Conservation (phyloP, 1,140 invertebrate species). For the Monochamus saltuarius region DNA sequence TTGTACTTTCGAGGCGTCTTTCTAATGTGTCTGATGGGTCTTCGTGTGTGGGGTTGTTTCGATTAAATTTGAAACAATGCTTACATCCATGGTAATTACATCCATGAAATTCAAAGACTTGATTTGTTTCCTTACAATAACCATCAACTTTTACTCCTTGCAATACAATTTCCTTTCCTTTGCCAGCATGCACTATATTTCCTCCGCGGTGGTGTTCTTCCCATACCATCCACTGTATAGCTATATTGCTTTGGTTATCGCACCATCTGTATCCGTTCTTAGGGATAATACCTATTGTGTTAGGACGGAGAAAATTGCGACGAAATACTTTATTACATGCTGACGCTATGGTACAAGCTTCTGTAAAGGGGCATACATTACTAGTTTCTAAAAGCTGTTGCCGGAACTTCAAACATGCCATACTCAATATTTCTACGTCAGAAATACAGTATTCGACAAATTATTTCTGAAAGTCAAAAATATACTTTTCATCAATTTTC, state of each 20-base stretch:
- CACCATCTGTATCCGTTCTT: constrained; percentile 8
- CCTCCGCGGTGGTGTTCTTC: constrained; percentile 1
- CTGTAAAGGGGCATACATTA: constrained; percentile 22
- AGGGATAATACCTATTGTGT: constrained; percentile 25
- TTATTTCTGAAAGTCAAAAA: constrained; percentile 32
- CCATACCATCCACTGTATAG: constrained; percentile 3
- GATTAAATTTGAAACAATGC: neutral
- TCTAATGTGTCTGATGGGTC: too few species aligned
- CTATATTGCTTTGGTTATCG: neutral
- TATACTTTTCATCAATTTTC: constrained; percentile 19
- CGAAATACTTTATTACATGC: constrained; percentile 27
- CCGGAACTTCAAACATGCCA: constrained; percentile 22
- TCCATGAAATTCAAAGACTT: constrained; percentile 25
- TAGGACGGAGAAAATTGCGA: constrained; percentile 21
- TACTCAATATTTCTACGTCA: constrained; percentile 26
- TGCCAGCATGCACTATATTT: constrained; percentile 16
- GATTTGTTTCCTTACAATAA: constrained; percentile 9
- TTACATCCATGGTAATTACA: constrained; percentile 21
- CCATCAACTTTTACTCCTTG: constrained; percentile 18
- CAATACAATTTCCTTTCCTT: constrained; percentile 10
- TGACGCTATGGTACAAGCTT: constrained; percentile 19
- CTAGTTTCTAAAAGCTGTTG: constrained; percentile 12
- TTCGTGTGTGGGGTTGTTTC: neutral
- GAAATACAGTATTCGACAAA: constrained; percentile 29
- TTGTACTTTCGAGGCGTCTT: too few species aligned